phyloP scores from a whole-genome alignment of 2,888 invertebrate species.

The Ormyrus pomaceus region DNA sequence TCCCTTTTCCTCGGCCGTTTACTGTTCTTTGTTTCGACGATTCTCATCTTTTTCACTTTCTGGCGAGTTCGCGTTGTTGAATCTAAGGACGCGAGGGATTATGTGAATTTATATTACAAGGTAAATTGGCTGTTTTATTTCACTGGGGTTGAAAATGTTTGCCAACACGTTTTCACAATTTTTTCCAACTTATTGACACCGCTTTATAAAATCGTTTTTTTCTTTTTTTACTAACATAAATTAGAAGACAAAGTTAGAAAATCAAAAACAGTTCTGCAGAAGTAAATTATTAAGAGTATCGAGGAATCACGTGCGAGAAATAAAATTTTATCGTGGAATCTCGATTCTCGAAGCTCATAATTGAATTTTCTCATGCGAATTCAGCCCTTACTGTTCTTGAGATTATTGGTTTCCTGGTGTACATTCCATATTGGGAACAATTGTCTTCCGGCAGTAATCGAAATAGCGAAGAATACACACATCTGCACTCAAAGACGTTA shows the following conservation, averaged over 20 bases:
- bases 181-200: too few species aligned
- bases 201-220: too few species aligned
- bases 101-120: too few species aligned
- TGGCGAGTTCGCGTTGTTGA: background rate
- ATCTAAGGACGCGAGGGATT: background rate
- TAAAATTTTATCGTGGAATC: slow-evolving; percentile 52
- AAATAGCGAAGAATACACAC: slow-evolving; percentile 21
- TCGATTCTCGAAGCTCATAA: slow-evolving; percentile 42
- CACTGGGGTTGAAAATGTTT: background rate
- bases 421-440: slow-evolving; percentile 47
- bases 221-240: too few species aligned
- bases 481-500: background rate
- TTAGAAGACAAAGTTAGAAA: too few species aligned
- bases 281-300: slow-evolving; percentile 32
- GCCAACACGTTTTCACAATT: too few species aligned
- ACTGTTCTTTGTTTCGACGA: slow-evolving; percentile 20
- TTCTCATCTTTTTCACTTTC: slow-evolving; percentile 51
- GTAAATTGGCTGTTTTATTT: slow-evolving; percentile 23
- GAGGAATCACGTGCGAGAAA: slow-evolving; percentile 47
- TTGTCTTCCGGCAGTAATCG: slow-evolving; percentile 34
- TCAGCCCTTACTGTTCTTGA: slow-evolving; percentile 16
- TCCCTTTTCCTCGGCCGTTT: background rate
- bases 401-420: slow-evolving; percentile 52
- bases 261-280: too few species aligned
- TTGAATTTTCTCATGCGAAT: slow-evolving; percentile 53